Evolutionary conservation across 2,797 vertebrate genomes (phyloP).

Genomic region (Phaenicophaeus curvirostris): DNA sequence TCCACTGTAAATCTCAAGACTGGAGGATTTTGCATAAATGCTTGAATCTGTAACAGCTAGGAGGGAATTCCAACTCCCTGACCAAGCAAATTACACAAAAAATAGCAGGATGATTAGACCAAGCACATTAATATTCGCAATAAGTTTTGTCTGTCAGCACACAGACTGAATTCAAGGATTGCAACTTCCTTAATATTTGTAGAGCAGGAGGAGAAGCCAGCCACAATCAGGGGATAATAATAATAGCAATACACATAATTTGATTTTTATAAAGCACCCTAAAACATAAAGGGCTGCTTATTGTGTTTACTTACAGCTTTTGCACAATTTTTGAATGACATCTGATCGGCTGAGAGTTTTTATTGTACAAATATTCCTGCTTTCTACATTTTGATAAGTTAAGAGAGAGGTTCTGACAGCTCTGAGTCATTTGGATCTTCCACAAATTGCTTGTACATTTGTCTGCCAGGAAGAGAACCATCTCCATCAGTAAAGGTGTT

Average conservation of each 20-base stretch:
- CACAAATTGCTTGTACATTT: background rate
- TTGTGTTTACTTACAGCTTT: background rate
- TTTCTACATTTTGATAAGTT: background rate
- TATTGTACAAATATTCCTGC: background rate
- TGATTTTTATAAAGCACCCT: background rate
- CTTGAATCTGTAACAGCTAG: slow-evolving; percentile 56
- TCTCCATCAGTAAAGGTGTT: slow-evolving; percentile 60
- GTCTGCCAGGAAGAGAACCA: slow-evolving; percentile 19
- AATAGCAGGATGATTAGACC: slow-evolving; percentile 45
- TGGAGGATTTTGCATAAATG: slow-evolving; percentile 64
- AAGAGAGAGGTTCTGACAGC: background rate
- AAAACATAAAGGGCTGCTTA: background rate
- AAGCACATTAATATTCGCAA: slow-evolving; percentile 35
- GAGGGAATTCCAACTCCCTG: slow-evolving; percentile 70
- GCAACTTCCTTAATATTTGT: background rate
- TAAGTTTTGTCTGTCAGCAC: slow-evolving; percentile 40
- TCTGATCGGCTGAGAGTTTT: background rate
- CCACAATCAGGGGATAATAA: background rate
- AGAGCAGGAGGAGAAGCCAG: background rate
- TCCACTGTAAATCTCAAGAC: slow-evolving; percentile 51
- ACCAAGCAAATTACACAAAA: slow-evolving; percentile 68
- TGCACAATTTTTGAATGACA: background rate
- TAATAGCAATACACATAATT: background rate
- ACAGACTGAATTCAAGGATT: background rate
- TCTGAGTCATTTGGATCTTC: background rate